Base-by-base conservation (phyloP, 2,888 invertebrate genomes). In the Sinohyriopsis cumingii region DNA sequence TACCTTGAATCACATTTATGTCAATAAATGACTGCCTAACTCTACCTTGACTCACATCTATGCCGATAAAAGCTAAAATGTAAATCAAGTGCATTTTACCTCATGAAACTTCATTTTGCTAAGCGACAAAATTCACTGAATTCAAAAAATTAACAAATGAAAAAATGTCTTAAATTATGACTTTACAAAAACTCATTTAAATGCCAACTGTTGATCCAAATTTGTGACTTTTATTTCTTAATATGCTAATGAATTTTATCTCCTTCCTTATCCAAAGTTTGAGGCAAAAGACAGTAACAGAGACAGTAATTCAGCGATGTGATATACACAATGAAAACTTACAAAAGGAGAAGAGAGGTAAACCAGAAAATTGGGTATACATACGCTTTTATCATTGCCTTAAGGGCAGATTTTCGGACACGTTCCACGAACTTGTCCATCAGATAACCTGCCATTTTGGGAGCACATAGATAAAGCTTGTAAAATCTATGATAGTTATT, bases 371-470 rank as follows among this genome's bases (percentile, higher is more conserved):
- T 22, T 45, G 53, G 57, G 71, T 69, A 85, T 93, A 97, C 98
- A 92, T 96, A 99, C 98, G 97, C 94, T 94, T 97, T 99, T 82
- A 98, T 93, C 91, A 99, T 95, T 90, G 94, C 93, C 91, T 95
- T 97, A 88, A 99, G 92, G 86, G 97, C 98, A 84, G 92, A 92
- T 91, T 96, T 97, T 88, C 99, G 93, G 91, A 98, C 98, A 87
- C 99, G 93, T 80, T 97, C 95, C 89, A 97, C 93, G 93, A 99
- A 99, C 97, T 98, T 97, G 92, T 99, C 98, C 92, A 99, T 95
- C 81, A 99, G 93, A 91, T 96, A 97, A 71, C 96, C 96, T 62
- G 96, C 95, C 99, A 99, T 99, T 88, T 95, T 93, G 25, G 99
- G 99, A 59, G 99, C 95, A 73, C 92, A 91, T 87, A 93, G 93